A percentile compares a stretch with the other conserved stretches of the same genome.
Conservation (phyloP, 1,140 invertebrate genomes). For the Nasonia giraulti region DNA sequence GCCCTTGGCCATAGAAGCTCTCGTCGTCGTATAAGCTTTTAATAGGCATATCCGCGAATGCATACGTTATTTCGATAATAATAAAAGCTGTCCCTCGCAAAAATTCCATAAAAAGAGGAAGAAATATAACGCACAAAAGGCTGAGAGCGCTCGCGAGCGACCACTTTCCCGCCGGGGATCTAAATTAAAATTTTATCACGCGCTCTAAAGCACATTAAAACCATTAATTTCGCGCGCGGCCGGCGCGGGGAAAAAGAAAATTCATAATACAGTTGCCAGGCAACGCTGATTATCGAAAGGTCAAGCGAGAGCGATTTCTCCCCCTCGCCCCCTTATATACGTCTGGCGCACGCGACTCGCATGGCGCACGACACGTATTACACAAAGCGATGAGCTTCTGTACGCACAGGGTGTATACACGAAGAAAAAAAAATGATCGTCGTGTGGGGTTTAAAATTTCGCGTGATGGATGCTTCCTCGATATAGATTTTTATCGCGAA, state of each 20-base stretch:
- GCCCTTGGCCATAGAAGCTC: too few species aligned
- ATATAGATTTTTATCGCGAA: neutral
- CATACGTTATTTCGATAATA: too few species aligned
- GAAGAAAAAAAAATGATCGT: neutral
- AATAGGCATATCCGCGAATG: too few species aligned
- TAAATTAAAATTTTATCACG: constrained; percentile 1
- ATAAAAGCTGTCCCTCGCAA: neutral
- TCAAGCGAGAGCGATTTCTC: constrained; percentile 4
- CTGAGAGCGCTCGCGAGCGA: neutral
- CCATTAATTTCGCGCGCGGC: neutral
- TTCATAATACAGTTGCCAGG: neutral
- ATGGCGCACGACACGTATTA: neutral
- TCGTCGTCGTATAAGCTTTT: too few species aligned
- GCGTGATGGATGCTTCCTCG: too few species aligned
- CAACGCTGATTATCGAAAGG: constrained; percentile 1
- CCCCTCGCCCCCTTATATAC: neutral
- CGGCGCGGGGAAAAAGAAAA: neutral
- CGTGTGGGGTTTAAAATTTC: neutral
- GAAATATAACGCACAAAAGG: neutral
- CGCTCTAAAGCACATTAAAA: neutral
- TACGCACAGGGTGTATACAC: neutral
- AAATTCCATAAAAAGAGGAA: neutral
- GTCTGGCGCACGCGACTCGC: neutral
- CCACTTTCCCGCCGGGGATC: neutral
- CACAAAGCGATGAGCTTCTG: neutral